These are phyloP conservation scores for Chromoteleia sp. DNA, from an alignment of 2,888 invertebrate genomes.

Conservation along the genomic window DNA sequence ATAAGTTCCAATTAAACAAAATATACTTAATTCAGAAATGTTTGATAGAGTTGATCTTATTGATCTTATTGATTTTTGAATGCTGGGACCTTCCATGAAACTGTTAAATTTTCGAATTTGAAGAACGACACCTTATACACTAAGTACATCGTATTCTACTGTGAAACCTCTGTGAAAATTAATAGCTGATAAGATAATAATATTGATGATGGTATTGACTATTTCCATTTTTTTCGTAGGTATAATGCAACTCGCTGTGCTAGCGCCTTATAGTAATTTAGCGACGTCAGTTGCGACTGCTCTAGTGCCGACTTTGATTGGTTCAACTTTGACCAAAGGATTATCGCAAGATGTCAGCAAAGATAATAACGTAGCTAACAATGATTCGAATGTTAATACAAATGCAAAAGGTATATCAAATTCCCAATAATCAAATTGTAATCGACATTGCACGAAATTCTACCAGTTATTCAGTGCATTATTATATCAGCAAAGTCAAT, in stretches of 20 bases:
- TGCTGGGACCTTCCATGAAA: too few relatives aligned
- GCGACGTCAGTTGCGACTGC: constrained; percentile 86
- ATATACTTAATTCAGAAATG: too few relatives aligned
- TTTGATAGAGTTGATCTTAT: too few relatives aligned
- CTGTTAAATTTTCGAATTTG: too few relatives aligned
- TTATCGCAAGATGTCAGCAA: constrained; percentile 77
- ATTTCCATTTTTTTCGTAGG: constrained; percentile 77
- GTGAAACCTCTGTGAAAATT: constrained; percentile 26
- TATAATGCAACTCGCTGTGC: constrained; percentile 85
- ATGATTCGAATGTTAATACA: constrained; percentile 71
- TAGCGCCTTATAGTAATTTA: constrained; percentile 86
- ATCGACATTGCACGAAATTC: not conserved
- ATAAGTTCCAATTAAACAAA: too few relatives aligned
- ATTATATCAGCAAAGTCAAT: not conserved
- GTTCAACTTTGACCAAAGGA: constrained; percentile 79
- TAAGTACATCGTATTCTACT: constrained; percentile 39
- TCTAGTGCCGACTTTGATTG: constrained; percentile 85
- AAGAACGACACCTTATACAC: too few relatives aligned
- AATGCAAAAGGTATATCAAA: constrained; percentile 68
- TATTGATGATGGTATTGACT: constrained; percentile 21
- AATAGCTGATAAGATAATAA: not conserved
- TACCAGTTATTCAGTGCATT: not conserved
- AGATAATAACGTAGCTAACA: constrained; percentile 80
- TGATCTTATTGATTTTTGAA: too few relatives aligned
- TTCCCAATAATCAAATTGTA: not conserved